A percentile compares a stretch with the other conserved stretches of the same genome.
Conservation (phyloP, 2,888 invertebrate genomes). For the Serrognathus titanus region DNA sequence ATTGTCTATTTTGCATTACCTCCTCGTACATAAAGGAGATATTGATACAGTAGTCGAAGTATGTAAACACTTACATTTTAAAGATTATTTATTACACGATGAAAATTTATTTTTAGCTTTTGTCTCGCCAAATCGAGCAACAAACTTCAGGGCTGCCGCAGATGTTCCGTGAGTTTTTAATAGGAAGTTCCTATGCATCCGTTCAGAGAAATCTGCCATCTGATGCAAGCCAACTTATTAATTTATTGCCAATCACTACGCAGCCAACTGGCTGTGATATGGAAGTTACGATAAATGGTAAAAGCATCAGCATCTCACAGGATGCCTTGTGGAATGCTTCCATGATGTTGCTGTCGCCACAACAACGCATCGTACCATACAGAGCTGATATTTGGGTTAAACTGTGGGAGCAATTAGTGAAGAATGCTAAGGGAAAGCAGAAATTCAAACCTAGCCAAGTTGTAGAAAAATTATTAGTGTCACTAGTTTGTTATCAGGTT, state of each 20-base stretch:
- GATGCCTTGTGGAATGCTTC: conserved; percentile 78
- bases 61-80: conserved; percentile 14
- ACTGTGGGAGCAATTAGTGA: conserved; percentile 70
- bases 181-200: conserved; percentile 69
- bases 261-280: conserved; percentile 56
- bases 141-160: conserved; percentile 62
- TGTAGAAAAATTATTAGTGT: conserved; percentile 73
- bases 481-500: conserved; percentile 78
- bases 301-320: conserved; percentile 63
- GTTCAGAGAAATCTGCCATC: conserved; percentile 69
- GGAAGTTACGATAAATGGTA: conserved; percentile 58
- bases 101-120: conserved; percentile 48
- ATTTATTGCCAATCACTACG: conserved; percentile 69
- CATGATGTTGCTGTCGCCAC: conserved; percentile 79
- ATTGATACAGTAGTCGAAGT: conserved; percentile 72
- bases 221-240: conserved; percentile 67
- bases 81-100: conserved; percentile 6
- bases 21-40: conserved; percentile 74
- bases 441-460: conserved; percentile 68
- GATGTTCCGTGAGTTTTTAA: conserved; percentile 77
- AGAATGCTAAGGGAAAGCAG: conserved; percentile 57
- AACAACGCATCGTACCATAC: conserved; percentile 80
- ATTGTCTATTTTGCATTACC: conserved; percentile 77
- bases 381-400: conserved; percentile 80
- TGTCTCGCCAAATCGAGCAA: conserved; percentile 60